These are phyloP conservation scores for Cantharis flavilabris DNA, from an alignment of 2,888 invertebrate species.

Conservation along the genomic window DNA sequence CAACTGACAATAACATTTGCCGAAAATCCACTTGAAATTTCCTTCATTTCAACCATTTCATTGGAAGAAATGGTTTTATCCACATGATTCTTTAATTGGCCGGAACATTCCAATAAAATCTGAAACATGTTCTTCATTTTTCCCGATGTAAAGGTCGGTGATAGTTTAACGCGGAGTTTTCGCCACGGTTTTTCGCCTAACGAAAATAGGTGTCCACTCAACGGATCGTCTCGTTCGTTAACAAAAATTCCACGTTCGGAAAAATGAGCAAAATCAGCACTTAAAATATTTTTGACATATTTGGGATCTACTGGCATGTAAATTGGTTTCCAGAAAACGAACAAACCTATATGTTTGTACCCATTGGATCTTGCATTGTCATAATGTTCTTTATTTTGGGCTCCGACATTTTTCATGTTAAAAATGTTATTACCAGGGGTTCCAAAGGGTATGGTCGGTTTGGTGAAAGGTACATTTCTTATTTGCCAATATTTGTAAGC, in stretches of 20 bases:
- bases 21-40: slow-evolving; percentile 60
- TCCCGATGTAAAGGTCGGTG: slow-evolving; percentile 33
- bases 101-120: slow-evolving; percentile 19
- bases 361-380: background rate
- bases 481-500: slow-evolving; percentile 28
- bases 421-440: slow-evolving; percentile 1
- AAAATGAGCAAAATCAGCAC: slow-evolving; percentile 63
- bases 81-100: slow-evolving; percentile 17
- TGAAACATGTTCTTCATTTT: slow-evolving; percentile 36
- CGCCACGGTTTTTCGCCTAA: slow-evolving; percentile 63
- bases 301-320: slow-evolving; percentile 30
- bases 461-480: slow-evolving; percentile 12
- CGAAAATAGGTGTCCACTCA: slow-evolving; percentile 62
- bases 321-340: slow-evolving; percentile 3
- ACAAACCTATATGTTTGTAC: background rate
- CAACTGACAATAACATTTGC: slow-evolving; percentile 64
- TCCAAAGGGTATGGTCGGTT: slow-evolving; percentile 13
- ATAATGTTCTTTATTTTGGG: background rate
- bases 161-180: slow-evolving; percentile 46
- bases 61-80: background rate
- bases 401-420: background rate
- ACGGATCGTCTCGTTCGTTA: slow-evolving; percentile 61
- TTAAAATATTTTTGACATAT: slow-evolving; percentile 55
- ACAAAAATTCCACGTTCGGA: slow-evolving; percentile 63
- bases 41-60: slow-evolving; percentile 40